Conservation (phyloP, 2,888 invertebrate species). For the Hydrotaea diabolus region DNA sequence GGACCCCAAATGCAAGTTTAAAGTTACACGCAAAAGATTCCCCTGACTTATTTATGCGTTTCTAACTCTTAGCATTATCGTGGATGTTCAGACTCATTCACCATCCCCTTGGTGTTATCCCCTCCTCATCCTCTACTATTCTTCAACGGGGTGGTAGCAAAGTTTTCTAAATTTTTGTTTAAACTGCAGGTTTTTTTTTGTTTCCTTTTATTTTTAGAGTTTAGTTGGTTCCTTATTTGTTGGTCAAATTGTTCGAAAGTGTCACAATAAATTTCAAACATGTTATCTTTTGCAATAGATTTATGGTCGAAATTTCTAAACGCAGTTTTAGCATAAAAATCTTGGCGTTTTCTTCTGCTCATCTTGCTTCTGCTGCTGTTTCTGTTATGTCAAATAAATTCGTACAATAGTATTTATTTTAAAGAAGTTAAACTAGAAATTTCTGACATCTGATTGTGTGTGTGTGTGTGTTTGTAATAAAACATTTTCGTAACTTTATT, state of each 20-base stretch:
- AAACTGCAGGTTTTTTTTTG: background rate
- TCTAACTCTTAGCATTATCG: slow-evolving; percentile 36
- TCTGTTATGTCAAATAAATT: slow-evolving; percentile 6
- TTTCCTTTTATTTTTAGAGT: too few species aligned
- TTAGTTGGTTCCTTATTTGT: slow-evolving; percentile 48
- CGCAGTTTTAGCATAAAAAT: slow-evolving; percentile 25
- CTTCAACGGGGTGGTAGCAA: background rate
- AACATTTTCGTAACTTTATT: slow-evolving; percentile 56
- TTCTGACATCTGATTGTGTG: slow-evolving; percentile 49
- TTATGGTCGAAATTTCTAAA: slow-evolving; percentile 56
- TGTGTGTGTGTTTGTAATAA: slow-evolving; percentile 45
- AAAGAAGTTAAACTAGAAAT: slow-evolving; percentile 42
- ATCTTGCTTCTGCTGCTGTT: too few species aligned
- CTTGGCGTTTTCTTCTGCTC: too few species aligned
- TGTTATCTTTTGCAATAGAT: slow-evolving; percentile 60
- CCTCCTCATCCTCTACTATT: too few species aligned
- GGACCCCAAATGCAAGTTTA: background rate
- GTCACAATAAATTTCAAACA: slow-evolving; percentile 68
- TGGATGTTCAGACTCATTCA: too few species aligned
- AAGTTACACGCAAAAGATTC: slow-evolving; percentile 7
- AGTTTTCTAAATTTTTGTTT: slow-evolving; percentile 22
- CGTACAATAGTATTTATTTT: background rate
- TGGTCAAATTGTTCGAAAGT: slow-evolving; percentile 66
- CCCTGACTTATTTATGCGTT: slow-evolving; percentile 36
- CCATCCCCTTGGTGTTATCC: too few species aligned